A percentile compares a stretch with the other conserved stretches of the same genome.
Conservation (phyloP, 2,888 invertebrate genomes). For the Ypsolopha scabrella region DNA sequence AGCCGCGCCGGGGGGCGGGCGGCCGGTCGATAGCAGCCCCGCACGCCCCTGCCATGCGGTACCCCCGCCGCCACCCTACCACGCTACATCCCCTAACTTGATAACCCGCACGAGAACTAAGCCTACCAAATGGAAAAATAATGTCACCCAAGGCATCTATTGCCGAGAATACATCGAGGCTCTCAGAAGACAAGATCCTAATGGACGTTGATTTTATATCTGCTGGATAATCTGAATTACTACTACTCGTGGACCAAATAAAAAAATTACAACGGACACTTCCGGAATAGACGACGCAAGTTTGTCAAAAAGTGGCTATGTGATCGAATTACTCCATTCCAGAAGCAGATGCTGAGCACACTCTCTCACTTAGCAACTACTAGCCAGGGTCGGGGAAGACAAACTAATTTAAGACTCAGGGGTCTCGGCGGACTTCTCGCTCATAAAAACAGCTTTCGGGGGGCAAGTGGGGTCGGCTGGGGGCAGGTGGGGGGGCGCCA, state of each 20-base stretch:
- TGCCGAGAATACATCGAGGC: slow-evolving; percentile 24
- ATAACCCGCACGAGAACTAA: slow-evolving; percentile 66
- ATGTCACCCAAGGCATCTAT: slow-evolving; percentile 51
- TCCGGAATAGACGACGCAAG: no score
- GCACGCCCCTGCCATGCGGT: slow-evolving; percentile 56
- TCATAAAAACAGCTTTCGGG: slow-evolving; percentile 55
- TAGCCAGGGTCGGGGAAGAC: slow-evolving; percentile 31
- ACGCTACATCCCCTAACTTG: slow-evolving; percentile 60
- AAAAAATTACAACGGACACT: no score
- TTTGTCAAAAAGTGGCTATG: no score
- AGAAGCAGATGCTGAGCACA: slow-evolving; percentile 4
- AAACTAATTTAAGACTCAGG: slow-evolving; percentile 54
- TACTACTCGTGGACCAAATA: no score
- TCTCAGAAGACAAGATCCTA: slow-evolving; percentile 15
- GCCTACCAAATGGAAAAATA: slow-evolving; percentile 66
- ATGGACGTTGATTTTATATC: not conserved
- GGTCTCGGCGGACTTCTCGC: slow-evolving; percentile 52
- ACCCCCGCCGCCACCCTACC: slow-evolving; percentile 47
- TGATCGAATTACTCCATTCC: not conserved
- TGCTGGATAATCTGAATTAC: not conserved
- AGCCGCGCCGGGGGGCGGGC: slow-evolving; percentile 66
- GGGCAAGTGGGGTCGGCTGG: slow-evolving; percentile 23
- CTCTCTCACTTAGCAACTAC: slow-evolving; percentile 30
- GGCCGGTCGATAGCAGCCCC: slow-evolving; percentile 71
- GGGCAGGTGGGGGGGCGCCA: slow-evolving; percentile 50